phyloP scores from a whole-genome alignment of 1,140 invertebrate genomes.

The Aphis craccivora region DNA sequence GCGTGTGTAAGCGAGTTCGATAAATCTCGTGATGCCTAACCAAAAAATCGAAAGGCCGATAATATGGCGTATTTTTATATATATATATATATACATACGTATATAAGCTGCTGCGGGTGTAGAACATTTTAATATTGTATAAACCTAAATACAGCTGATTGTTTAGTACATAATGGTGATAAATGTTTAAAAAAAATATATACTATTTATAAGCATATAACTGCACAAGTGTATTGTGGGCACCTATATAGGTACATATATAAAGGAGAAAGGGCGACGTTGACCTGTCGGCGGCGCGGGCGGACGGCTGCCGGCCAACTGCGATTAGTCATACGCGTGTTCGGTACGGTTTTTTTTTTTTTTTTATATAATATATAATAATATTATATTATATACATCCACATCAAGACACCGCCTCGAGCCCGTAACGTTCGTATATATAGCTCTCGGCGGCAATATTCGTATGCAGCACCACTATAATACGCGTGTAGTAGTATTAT shows the following conservation, averaged over 20 bases:
- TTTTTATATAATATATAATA: neutral
- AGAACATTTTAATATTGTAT: neutral
- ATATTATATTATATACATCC: neutral
- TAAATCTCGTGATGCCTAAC: neutral
- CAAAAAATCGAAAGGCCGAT: constrained; percentile 43
- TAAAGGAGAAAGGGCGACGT: constrained; percentile 4
- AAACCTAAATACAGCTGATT: neutral
- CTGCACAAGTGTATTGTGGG: neutral
- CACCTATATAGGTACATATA: neutral
- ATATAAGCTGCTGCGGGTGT: neutral
- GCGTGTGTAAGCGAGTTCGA: neutral
- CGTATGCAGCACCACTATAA: neutral
- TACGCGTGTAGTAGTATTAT: neutral
- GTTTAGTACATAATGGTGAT: neutral
- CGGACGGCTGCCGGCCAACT: neutral
- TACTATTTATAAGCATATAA: neutral
- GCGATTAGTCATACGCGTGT: constrained; percentile 28
- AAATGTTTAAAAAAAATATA: neutral
- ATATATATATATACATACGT: neutral
- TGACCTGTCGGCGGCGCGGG: constrained; percentile 22
- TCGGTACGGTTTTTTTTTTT: neutral
- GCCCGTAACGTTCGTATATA: neutral
- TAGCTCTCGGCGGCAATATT: neutral
- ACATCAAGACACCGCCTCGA: neutral
- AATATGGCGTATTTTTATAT: too few relatives aligned